Percentiles rank a stretch among this genome's conserved stretches.
Conservation (phyloP, 2,888 invertebrate species). For the Melipona beecheii region DNA sequence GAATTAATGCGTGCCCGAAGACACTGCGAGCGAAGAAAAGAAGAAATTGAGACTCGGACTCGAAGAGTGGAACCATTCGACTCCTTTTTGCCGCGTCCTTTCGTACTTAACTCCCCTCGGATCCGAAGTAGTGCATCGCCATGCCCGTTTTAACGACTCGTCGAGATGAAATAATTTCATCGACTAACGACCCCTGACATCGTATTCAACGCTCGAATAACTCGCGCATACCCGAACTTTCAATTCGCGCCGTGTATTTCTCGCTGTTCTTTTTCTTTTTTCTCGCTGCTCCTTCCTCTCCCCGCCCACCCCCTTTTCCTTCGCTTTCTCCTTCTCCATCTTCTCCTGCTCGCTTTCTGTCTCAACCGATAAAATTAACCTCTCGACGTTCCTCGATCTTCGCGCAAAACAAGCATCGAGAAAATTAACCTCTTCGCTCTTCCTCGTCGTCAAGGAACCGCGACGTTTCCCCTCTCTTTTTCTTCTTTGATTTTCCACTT, state of each 20-base stretch:
- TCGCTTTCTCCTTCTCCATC: neutral
- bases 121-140: neutral
- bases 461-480: constrained; percentile 4
- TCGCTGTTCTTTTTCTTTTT: neutral
- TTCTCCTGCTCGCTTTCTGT: no score
- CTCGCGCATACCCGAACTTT: constrained; percentile 2
- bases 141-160: constrained; percentile 15
- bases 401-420: constrained; percentile 2
- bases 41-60: constrained; percentile 19
- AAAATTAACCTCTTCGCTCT: neutral
- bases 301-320: neutral
- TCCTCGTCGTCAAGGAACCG: neutral
- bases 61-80: constrained; percentile 58
- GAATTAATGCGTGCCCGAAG: constrained; percentile 61
- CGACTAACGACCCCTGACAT: constrained; percentile 42
- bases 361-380: constrained; percentile 27
- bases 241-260: constrained; percentile 20
- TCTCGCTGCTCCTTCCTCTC: neutral
- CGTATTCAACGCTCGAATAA: neutral
- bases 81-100: constrained; percentile 29
- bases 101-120: constrained; percentile 20
- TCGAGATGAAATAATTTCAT: constrained; percentile 22
- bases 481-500: constrained; percentile 11
- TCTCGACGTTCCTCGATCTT: constrained; percentile 12
- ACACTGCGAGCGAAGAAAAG: constrained; percentile 12